Evolutionary conservation across 2,797 vertebrate species (phyloP).

Genomic region (Catamblyrhynchus diadema): DNA sequence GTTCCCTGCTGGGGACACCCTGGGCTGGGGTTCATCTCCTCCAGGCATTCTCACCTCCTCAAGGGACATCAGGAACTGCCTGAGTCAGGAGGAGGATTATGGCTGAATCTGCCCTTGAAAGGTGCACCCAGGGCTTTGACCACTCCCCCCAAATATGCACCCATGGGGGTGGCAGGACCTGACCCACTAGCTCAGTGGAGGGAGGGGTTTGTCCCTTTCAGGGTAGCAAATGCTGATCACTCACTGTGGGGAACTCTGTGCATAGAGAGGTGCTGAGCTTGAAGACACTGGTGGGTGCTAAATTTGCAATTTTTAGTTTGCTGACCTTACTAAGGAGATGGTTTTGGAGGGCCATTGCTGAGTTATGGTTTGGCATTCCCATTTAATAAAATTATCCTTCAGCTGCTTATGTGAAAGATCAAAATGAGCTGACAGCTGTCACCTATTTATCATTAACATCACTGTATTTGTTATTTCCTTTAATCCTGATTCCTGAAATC

Average conservation of each 20-base stretch:
- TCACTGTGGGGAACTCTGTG: fast-evolving
- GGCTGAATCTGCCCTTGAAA: not conserved
- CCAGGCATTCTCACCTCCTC: not conserved
- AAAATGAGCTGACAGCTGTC: not conserved
- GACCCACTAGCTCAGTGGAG: not conserved
- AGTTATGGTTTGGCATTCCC: not conserved
- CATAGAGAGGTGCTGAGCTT: not conserved
- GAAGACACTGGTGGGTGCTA: not conserved
- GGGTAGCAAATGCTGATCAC: not conserved
- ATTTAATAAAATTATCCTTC: not conserved
- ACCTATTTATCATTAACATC: not conserved
- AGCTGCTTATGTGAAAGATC: not conserved
- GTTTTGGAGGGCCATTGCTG: not conserved
- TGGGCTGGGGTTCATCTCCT: not conserved
- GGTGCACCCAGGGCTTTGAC: not conserved
- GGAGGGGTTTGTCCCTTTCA: not conserved
- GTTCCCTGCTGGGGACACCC: not conserved
- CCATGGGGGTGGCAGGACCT: not conserved
- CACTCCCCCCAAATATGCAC: not conserved
- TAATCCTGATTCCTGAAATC: not conserved
- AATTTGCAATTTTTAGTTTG: not conserved
- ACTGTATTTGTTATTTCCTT: not conserved
- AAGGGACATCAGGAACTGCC: not conserved
- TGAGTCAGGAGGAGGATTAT: not conserved
- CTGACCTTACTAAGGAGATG: not conserved